Conservation (phyloP, 2,888 invertebrate genomes). For the Nezara viridula region DNA sequence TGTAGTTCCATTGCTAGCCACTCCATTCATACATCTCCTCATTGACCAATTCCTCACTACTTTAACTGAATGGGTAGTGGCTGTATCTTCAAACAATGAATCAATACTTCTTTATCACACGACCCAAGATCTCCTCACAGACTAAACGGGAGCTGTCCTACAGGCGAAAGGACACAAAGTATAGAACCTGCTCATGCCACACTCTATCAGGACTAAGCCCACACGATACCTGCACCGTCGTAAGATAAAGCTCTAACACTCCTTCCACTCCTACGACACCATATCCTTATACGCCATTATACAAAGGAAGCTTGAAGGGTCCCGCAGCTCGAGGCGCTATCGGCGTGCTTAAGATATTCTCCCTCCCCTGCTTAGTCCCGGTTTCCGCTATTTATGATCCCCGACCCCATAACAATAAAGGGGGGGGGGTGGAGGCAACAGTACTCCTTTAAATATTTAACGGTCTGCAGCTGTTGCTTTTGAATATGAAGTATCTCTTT, state of each 20-base stretch:
- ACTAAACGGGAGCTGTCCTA: not conserved
- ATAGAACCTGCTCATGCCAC: not conserved
- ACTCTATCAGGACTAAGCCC: not conserved
- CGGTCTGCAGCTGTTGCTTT: slow-evolving; percentile 16
- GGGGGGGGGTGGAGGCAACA: slow-evolving; percentile 8
- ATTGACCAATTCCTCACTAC: too few relatives aligned
- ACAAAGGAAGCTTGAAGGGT: not conserved
- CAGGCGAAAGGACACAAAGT: not conserved
- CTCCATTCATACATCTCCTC: too few relatives aligned
- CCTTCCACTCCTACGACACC: not conserved
- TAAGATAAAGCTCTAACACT: not conserved
- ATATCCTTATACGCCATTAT: not conserved
- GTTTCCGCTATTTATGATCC: slow-evolving; percentile 31
- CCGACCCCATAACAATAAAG: slow-evolving; percentile 23
- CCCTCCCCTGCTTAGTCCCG: not conserved
- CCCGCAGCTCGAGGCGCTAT: not conserved
- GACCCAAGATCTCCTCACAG: too few relatives aligned
- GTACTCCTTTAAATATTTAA: slow-evolving; percentile 38
- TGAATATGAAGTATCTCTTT: slow-evolving; percentile 35
- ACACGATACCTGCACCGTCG: not conserved
- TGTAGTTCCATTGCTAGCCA: too few relatives aligned
- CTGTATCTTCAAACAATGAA: too few relatives aligned
- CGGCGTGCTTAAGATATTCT: slow-evolving; percentile 13
- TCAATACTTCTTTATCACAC: too few relatives aligned
- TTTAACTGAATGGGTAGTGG: too few relatives aligned